Evolutionary conservation across 2,113 vertebrate genomes (phyloP), one percentile per base, ranked within the genome.

Genomic region (Perognathus longimembris): DNA sequence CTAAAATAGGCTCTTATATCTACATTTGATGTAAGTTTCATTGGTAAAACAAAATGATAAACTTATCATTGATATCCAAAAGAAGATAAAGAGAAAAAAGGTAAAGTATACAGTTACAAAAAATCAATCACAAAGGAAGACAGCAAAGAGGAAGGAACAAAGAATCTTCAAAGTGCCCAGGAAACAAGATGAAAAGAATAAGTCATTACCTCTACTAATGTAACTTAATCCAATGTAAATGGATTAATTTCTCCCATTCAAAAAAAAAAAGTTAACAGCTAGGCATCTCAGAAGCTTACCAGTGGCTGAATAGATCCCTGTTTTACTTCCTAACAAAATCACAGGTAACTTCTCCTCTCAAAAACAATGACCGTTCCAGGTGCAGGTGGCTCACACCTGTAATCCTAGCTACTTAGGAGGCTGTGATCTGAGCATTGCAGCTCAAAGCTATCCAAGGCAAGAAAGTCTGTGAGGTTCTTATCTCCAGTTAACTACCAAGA

Each of bases 271-370:
- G 59, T 30, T 22, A 45, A 45, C 45, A 45, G 12, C 45, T 45
- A 45, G 45, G 45, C 45, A 45, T 45, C 45, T 98, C 98, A 34
- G 99, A 99, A 97, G 98, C 96, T 95, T 95, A 98, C 94, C 98
- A 98, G 91, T 99, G 99, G 99, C 98, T 99, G 3, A 99, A 98
- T 97, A 97, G 97, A 88, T 99, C 99, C 20, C 99, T 99, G 30
- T 98, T 99, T 0, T 99, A 99, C 97, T 99, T 99, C 95, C 97
- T 99, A 67, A 98, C 98, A 0, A 98, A 98, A 76, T 92, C 96
- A 20, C 99, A 99, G 98, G 99, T 99, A 98, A 98, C 36, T 57
- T 17, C 38, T 7, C 3, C 34, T 26, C n/a, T 45, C 28, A 24
- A 11, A 69, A 90, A 50, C 45, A 12, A 32, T 32, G 20, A 7